phyloP scores from a whole-genome alignment of 2,113 vertebrate species.

The Clarias batrachus region DNA sequence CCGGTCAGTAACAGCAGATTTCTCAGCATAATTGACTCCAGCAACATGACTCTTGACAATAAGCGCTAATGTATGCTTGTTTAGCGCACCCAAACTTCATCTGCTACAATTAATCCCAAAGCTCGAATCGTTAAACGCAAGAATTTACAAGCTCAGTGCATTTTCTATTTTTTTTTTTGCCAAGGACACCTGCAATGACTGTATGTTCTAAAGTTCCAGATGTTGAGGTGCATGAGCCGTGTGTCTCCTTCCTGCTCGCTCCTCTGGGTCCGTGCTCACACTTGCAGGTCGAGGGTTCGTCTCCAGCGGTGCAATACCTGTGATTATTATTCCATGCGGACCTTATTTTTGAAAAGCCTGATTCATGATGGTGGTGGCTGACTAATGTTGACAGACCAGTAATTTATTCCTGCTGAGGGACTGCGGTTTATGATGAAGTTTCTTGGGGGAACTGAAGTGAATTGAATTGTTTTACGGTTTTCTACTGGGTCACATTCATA shows the following conservation, averaged over 20 bases:
- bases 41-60: constrained; percentile 20
- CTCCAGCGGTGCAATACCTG: constrained; percentile 28
- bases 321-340: constrained; percentile 29
- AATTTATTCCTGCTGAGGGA: constrained; percentile 32
- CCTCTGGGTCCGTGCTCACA: constrained; percentile 17
- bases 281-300: not conserved
- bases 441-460: constrained; percentile 9
- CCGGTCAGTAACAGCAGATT: constrained; percentile 32
- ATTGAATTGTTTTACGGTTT: constrained; percentile 28
- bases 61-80: not conserved
- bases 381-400: constrained; percentile 19
- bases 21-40: constrained; percentile 27
- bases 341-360: constrained; percentile 35
- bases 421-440: not conserved
- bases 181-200: constrained; percentile 51
- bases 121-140: constrained; percentile 31
- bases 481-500: not conserved
- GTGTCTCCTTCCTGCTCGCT: constrained; percentile 21
- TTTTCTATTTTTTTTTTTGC: constrained; percentile 33
- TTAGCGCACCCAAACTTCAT: constrained; percentile 23
- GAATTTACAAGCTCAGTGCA: constrained; percentile 47
- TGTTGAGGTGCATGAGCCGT: constrained; percentile 12
- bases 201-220: constrained; percentile 46
- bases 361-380: constrained; percentile 30
- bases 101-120: constrained; percentile 44